Evolutionary conservation across 2,888 invertebrate genomes (phyloP).

Genomic region (Pemphredon lugubris): DNA sequence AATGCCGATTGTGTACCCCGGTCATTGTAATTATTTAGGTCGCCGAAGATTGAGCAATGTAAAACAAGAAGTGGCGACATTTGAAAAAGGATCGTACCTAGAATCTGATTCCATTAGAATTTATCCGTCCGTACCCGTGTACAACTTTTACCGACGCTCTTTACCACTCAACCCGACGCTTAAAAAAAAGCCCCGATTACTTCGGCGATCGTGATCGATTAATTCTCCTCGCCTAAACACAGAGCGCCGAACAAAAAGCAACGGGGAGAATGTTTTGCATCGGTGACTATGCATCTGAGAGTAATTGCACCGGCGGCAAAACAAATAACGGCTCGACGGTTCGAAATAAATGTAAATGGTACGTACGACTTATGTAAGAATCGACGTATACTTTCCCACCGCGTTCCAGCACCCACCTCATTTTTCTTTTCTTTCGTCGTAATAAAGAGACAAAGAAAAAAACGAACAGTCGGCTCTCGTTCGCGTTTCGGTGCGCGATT

Average conservation of each 20-base stretch:
- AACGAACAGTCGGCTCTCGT: no score
- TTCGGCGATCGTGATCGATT: constrained; percentile 36
- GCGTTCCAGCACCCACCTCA: no score
- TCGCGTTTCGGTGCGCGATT: no score
- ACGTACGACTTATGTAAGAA: no score
- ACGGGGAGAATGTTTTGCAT: constrained; percentile 4
- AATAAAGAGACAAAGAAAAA: no score
- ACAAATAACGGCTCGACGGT: constrained; percentile 9
- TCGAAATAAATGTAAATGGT: no score
- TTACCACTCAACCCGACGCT: background rate
- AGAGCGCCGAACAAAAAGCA: constrained; percentile 6
- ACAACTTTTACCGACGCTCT: constrained; percentile 13
- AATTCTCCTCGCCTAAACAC: constrained; percentile 10
- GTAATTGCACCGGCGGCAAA: constrained; percentile 27
- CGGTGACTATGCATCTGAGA: constrained; percentile 15
- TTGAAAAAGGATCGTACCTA: constrained; percentile 21
- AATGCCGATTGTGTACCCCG: constrained; percentile 51
- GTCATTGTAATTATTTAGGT: constrained; percentile 64
- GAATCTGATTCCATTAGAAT: constrained; percentile 17
- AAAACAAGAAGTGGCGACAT: constrained; percentile 41
- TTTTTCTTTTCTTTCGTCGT: no score
- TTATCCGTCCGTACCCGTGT: background rate
- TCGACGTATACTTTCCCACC: background rate
- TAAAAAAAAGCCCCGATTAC: constrained; percentile 33
- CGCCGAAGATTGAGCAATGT: constrained; percentile 51